phyloP scores from a whole-genome alignment of 2,113 vertebrate species.

The Plotosus lineatus region DNA sequence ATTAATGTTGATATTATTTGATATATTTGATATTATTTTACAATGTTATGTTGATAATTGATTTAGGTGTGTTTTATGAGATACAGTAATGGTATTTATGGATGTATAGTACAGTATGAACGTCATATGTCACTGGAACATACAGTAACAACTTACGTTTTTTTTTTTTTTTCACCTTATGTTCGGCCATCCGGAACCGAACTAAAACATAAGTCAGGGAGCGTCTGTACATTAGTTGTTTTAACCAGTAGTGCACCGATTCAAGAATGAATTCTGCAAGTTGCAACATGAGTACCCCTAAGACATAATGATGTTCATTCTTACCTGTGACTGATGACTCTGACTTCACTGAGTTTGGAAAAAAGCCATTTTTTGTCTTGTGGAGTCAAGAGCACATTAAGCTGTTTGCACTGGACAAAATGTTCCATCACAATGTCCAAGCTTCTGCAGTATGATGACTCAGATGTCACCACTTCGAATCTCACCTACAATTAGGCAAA shows the following conservation, averaged over 20 bases:
- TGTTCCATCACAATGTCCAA: slow-evolving; percentile 90
- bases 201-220: too few relatives aligned
- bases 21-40: too few relatives aligned
- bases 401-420: slow-evolving; percentile 81
- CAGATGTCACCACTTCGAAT: slow-evolving; percentile 93
- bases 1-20: too few relatives aligned
- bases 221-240: too few relatives aligned
- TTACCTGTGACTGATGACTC: slow-evolving; percentile 86
- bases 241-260: background rate
- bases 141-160: too few relatives aligned
- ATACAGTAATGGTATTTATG: too few relatives aligned
- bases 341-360: slow-evolving; percentile 86
- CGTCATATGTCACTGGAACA: too few relatives aligned
- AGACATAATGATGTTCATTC: slow-evolving; percentile 13
- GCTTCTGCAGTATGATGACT: slow-evolving; percentile 92
- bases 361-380: slow-evolving; percentile 97
- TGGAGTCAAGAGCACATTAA: slow-evolving; percentile 76
- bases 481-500: slow-evolving; percentile 76
- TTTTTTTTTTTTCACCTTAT: too few relatives aligned
- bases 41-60: too few relatives aligned
- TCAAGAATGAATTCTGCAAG: background rate
- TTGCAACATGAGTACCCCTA: background rate
- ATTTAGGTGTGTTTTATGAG: too few relatives aligned
- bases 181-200: too few relatives aligned
- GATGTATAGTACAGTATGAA: too few relatives aligned